Conservation (phyloP, 2,113 vertebrate species). For the Podilymbus podiceps region DNA sequence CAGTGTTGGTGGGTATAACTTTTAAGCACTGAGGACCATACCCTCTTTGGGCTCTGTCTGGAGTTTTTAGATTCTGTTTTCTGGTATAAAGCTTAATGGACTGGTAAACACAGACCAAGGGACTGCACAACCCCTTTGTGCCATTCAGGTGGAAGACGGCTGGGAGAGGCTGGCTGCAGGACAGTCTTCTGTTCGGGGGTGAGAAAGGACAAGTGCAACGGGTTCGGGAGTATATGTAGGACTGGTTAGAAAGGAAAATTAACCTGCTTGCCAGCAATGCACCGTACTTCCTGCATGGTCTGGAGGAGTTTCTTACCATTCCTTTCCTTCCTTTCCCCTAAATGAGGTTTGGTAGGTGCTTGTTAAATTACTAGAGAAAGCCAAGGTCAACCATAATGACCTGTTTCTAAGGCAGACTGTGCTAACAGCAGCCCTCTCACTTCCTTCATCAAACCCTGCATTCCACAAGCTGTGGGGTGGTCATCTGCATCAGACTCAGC, state of each 20-base stretch:
- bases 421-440: neutral
- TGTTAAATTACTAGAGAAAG: neutral
- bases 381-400: neutral
- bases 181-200: neutral
- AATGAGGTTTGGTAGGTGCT: neutral
- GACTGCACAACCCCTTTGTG: neutral
- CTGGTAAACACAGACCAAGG: neutral
- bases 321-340: neutral
- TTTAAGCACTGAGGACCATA: neutral
- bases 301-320: neutral
- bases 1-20: neutral
- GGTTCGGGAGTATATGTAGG: neutral
- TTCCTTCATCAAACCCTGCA: neutral
- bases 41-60: neutral
- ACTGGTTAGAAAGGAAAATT: neutral
- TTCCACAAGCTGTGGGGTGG: neutral
- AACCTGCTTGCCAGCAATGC: neutral
- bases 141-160: neutral
- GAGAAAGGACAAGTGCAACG: neutral
- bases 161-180: neutral
- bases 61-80: neutral
- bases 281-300: neutral
- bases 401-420: neutral
- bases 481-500: neutral
- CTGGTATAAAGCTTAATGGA: neutral